A percentile compares a stretch with the other conserved stretches of the same genome.
These are phyloP conservation scores for Dipodomys stephensi DNA, from an alignment of 2,113 vertebrate genomes.

Conservation along the genomic window DNA sequence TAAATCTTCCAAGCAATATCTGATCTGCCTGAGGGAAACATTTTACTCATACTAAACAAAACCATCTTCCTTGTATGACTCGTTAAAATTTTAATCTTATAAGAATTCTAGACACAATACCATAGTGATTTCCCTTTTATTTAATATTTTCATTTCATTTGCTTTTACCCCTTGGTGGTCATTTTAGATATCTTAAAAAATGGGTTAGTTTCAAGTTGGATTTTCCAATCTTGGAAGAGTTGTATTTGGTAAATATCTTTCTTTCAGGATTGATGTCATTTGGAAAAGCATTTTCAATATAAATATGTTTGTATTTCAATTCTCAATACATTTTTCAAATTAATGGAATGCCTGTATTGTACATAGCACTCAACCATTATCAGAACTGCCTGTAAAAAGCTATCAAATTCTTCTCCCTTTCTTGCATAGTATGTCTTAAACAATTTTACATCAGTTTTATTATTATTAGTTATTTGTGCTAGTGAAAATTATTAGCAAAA, in stretches of 20 bases:
- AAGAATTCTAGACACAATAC: neutral
- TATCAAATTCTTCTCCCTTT: neutral
- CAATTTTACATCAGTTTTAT: neutral
- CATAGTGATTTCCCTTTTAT: neutral
- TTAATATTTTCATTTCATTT: neutral
- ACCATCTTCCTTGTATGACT: neutral
- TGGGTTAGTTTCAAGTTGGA: neutral
- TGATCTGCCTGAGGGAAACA: neutral
- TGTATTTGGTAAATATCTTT: neutral
- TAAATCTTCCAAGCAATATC: conserved; percentile 30
- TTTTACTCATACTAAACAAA: conserved; percentile 23
- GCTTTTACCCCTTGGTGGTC: neutral
- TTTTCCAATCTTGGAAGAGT: neutral
- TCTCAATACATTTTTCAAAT: neutral
- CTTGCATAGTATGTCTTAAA: neutral
- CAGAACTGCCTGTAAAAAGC: neutral
- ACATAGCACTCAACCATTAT: neutral
- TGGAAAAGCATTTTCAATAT: neutral
- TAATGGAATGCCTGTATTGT: neutral
- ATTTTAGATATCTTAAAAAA: conserved; percentile 1
- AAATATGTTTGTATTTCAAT: neutral
- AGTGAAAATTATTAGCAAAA: neutral
- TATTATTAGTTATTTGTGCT: neutral
- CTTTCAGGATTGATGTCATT: neutral
- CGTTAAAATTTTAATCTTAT: neutral